phyloP scores from a whole-genome alignment of 2,888 invertebrate genomes.

The Drosophila picticornis region DNA sequence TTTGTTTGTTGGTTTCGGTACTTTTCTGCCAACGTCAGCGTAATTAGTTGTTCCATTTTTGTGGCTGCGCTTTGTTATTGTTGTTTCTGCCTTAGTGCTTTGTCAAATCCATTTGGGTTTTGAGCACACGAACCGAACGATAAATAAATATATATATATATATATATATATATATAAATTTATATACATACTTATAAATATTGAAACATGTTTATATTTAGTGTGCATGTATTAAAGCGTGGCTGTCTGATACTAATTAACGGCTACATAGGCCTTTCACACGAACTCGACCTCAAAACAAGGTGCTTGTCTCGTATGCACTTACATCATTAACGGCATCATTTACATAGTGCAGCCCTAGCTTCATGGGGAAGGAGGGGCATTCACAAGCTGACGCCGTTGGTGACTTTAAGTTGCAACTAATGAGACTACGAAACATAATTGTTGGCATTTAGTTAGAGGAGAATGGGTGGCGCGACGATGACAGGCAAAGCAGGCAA shows the following conservation, averaged over 20 bases:
- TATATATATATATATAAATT: not conserved
- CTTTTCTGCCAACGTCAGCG: constrained; percentile 72
- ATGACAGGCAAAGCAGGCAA: constrained; percentile 34
- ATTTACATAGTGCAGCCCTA: constrained; percentile 50
- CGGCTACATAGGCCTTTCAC: constrained; percentile 37
- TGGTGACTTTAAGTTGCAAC: constrained; percentile 72
- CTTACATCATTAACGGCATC: constrained; percentile 79
- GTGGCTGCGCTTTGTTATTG: constrained; percentile 38
- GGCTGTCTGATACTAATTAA: constrained; percentile 67
- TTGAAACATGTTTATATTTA: not conserved
- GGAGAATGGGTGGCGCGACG: constrained; percentile 43
- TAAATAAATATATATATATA: constrained; percentile 5
- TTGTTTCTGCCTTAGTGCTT: constrained; percentile 20
- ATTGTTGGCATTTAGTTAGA: constrained; percentile 76
- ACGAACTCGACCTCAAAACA: constrained; percentile 72
- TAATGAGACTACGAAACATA: constrained; percentile 78
- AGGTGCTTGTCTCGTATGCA: constrained; percentile 59
- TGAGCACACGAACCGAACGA: constrained; percentile 18
- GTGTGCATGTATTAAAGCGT: not conserved
- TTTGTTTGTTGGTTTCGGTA: constrained; percentile 47
- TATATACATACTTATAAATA: not conserved
- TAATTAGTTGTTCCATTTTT: constrained; percentile 70
- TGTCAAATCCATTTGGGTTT: constrained; percentile 40
- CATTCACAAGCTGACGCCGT: constrained; percentile 38
- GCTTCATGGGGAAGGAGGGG: not conserved